A percentile compares a stretch with the other conserved stretches of the same genome.
phyloP scores from a whole-genome alignment of 2,888 invertebrate species.

The Xestia xanthographa region DNA sequence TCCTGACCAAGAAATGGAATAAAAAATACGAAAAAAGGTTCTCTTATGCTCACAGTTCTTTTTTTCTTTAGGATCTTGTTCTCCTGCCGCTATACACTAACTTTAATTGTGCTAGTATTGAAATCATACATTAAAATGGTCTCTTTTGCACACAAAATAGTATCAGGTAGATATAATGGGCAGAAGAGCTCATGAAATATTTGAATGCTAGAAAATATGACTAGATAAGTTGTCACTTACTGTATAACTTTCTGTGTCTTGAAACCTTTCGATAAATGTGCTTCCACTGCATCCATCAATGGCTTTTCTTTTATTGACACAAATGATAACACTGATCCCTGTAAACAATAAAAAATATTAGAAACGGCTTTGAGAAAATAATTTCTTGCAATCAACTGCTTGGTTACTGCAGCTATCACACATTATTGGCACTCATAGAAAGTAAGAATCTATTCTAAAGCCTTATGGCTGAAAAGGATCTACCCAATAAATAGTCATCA shows the following conservation, averaged over 20 bases:
- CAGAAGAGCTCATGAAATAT: background rate
- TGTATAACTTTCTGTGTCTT: constrained; percentile 92
- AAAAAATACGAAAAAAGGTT: background rate
- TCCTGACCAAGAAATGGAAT: background rate
- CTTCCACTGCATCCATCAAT: constrained; percentile 94
- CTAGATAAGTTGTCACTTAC: constrained; percentile 82
- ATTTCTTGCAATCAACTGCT: background rate
- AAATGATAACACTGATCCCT: constrained; percentile 97
- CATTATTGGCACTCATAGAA: background rate
- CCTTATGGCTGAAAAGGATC: background rate
- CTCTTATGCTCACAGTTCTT: background rate
- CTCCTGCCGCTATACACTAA: background rate
- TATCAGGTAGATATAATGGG: background rate
- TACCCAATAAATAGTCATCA: background rate
- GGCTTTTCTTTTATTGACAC: constrained; percentile 95
- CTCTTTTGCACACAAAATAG: background rate
- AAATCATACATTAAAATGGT: background rate
- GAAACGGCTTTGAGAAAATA: background rate
- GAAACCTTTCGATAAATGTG: constrained; percentile 92
- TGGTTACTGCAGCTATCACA: background rate
- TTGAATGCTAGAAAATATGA: background rate
- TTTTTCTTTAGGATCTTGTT: background rate
- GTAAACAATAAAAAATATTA: constrained; percentile 62
- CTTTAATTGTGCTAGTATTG: background rate
- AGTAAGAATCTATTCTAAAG: background rate